These are phyloP conservation scores for Proteles cristata DNA, from an alignment of 2,113 vertebrate species.

Conservation along the genomic window DNA sequence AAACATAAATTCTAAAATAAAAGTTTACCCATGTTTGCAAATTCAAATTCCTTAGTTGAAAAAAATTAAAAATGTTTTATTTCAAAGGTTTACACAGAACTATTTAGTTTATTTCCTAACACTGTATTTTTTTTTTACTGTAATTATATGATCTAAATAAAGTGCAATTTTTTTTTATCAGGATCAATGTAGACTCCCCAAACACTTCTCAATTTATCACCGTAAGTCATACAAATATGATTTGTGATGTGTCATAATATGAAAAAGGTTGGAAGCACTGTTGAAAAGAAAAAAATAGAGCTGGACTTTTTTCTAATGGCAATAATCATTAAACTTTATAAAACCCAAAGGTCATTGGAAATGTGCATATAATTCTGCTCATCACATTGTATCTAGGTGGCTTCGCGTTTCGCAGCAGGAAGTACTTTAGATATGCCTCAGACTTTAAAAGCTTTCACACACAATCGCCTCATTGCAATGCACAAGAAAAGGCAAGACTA, in stretches of 20 bases:
- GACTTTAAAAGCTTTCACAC: not conserved
- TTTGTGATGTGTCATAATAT: not conserved
- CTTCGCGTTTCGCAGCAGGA: not conserved
- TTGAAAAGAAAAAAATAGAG: not conserved
- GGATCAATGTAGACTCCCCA: not conserved
- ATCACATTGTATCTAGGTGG: not conserved
- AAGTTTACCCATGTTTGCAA: not conserved
- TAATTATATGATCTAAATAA: not conserved
- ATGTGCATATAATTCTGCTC: not conserved
- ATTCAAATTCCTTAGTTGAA: not conserved
- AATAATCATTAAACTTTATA: not conserved
- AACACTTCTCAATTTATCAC: not conserved
- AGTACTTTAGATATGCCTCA: not conserved
- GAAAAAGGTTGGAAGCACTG: not conserved
- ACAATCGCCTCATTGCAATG: not conserved
- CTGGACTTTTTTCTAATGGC: not conserved
- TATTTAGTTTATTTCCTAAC: not conserved
- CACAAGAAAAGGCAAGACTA: not conserved
- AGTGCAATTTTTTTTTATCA: not conserved
- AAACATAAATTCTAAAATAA: not conserved
- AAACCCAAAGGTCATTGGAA: not conserved
- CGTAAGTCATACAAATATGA: not conserved
- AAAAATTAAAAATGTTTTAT: not conserved
- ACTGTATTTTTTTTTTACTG: slow-evolving; percentile 15
- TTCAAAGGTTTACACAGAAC: not conserved